These are phyloP conservation scores for Leptinotarsa rubiginosa DNA, from an alignment of 2,888 invertebrate genomes.

Conservation along the genomic window DNA sequence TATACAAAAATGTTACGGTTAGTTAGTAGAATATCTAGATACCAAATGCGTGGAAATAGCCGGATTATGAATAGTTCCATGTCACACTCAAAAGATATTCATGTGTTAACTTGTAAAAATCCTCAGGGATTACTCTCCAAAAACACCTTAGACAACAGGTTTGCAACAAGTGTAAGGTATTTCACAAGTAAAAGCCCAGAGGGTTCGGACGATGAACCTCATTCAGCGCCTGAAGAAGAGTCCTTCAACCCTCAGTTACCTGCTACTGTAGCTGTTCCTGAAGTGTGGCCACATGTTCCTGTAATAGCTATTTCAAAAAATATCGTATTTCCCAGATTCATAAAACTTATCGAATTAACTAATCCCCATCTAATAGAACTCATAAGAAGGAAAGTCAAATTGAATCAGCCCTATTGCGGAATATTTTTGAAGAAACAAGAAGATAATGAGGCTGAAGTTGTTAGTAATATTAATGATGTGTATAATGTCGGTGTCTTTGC, in stretches of 20 bases:
- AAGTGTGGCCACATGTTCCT: slow-evolving; percentile 96
- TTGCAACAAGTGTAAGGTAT: slow-evolving; percentile 37
- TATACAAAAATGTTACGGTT: not conserved
- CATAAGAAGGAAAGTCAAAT: slow-evolving; percentile 90
- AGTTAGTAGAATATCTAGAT: not conserved
- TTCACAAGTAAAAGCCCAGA: slow-evolving; percentile 50
- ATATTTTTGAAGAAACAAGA: slow-evolving; percentile 94
- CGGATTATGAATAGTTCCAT: not conserved
- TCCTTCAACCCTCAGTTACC: slow-evolving; percentile 74
- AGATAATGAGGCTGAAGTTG: slow-evolving; percentile 88
- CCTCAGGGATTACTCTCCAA: slow-evolving; percentile 25
- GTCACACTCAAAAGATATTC: not conserved
- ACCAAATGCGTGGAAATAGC: not conserved
- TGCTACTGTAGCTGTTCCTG: slow-evolving; percentile 93
- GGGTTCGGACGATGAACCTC: slow-evolving; percentile 54
- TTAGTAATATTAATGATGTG: slow-evolving; percentile 85
- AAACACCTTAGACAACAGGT: slow-evolving; percentile 24
- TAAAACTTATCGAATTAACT: slow-evolving; percentile 94
- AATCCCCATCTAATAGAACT: slow-evolving; percentile 90
- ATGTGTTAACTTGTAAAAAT: not conserved
- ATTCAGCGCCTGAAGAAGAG: slow-evolving; percentile 60
- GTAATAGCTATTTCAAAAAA: slow-evolving; percentile 93
- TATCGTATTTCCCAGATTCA: slow-evolving; percentile 97
- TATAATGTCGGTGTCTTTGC: slow-evolving; percentile 95
- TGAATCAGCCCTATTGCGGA: slow-evolving; percentile 97